Conservation (phyloP, 2,797 vertebrate species). For the Harpagifer antarcticus region DNA sequence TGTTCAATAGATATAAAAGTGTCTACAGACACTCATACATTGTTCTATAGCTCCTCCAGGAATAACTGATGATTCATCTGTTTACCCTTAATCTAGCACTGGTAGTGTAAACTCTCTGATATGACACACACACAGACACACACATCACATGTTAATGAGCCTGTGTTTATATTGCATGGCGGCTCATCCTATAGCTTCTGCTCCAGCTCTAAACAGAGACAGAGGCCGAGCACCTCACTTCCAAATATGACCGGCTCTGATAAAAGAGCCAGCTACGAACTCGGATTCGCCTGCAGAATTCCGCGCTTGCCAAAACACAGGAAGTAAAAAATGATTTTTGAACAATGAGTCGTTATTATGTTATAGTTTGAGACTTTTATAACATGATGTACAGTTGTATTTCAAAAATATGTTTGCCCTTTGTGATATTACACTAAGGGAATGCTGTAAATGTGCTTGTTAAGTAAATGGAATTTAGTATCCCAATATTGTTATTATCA, state of each 20-base stretch:
- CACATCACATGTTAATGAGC: conserved; percentile 11
- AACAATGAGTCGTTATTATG: neutral
- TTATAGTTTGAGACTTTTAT: neutral
- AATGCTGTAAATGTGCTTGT: neutral
- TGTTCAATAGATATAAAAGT: neutral
- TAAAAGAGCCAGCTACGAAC: conserved; percentile 21
- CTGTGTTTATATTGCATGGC: conserved; percentile 39
- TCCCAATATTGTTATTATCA: neutral
- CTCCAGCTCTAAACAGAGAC: conserved; percentile 32
- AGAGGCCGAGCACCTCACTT: conserved; percentile 11
- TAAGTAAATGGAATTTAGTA: neutral
- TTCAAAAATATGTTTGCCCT: neutral
- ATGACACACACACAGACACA: conserved; percentile 3
- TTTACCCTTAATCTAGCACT: conserved; percentile 24
- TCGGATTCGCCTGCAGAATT: neutral
- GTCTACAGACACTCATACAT: neutral
- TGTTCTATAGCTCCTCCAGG: conserved; percentile 5
- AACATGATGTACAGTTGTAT: neutral
- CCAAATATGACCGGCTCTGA: conserved; percentile 42
- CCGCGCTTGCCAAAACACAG: neutral
- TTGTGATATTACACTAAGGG: neutral
- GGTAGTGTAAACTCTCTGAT: conserved; percentile 7
- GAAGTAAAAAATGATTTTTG: neutral
- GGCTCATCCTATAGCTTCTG: conserved; percentile 32
- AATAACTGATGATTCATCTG: conserved; percentile 23